These are phyloP conservation scores for Phaethornis superciliosus DNA, from an alignment of 2,113 vertebrate genomes.

Conservation along the genomic window DNA sequence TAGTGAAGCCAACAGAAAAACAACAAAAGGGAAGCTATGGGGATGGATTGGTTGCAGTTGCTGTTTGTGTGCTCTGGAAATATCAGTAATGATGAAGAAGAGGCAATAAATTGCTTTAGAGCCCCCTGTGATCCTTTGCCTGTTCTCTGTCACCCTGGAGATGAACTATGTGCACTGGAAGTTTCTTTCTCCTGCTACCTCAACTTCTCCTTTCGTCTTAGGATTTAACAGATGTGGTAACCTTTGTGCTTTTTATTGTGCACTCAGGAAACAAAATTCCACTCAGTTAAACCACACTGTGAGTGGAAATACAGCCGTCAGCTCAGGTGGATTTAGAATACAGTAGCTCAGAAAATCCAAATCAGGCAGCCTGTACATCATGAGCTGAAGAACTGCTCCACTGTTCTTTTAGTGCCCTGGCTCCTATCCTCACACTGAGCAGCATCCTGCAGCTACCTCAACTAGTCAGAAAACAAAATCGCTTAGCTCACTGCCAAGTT, in stretches of 20 bases:
- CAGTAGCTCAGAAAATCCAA: slow-evolving; percentile 12
- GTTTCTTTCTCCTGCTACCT: neutral
- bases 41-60: neutral
- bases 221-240: slow-evolving; percentile 30
- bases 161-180: neutral
- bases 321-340: neutral
- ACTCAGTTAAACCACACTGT: slow-evolving; percentile 39
- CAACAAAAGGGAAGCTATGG: neutral
- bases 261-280: slow-evolving; percentile 57
- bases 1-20: neutral
- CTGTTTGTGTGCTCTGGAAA: slow-evolving; percentile 17
- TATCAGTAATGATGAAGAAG: slow-evolving; percentile 14
- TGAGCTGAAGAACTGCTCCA: neutral
- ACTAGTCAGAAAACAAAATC: neutral
- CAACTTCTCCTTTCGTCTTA: neutral
- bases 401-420: neutral
- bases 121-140: slow-evolving; percentile 1
- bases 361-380: neutral
- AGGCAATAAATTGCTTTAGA: slow-evolving; percentile 56
- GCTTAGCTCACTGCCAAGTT: neutral
- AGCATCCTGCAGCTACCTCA: neutral
- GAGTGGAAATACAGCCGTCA: slow-evolving; percentile 24
- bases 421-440: neutral
- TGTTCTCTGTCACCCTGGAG: slow-evolving; percentile 36
- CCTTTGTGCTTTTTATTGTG: slow-evolving; percentile 52